These are phyloP conservation scores for Julus scandinavius DNA, from an alignment of 2,888 invertebrate genomes.

Conservation along the genomic window DNA sequence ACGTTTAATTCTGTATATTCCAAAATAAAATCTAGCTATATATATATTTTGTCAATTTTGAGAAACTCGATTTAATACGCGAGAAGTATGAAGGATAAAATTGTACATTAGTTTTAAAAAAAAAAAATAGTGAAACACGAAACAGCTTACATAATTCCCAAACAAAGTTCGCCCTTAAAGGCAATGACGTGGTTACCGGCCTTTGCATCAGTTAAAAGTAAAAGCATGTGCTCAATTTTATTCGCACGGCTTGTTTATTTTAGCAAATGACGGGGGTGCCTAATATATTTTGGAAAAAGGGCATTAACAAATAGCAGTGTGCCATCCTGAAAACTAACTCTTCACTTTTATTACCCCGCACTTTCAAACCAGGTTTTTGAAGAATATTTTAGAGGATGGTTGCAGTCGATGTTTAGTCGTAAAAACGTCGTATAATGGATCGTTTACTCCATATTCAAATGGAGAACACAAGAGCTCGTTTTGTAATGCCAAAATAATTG, in stretches of 20 bases:
- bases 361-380: neutral
- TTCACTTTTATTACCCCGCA: neutral
- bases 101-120: too few species aligned
- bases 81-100: too few species aligned
- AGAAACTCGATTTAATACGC: too few species aligned
- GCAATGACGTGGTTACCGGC: too few species aligned
- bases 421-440: neutral
- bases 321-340: neutral
- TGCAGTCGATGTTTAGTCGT: neutral
- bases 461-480: neutral
- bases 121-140: too few species aligned
- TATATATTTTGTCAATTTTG: too few species aligned
- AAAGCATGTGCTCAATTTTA: neutral
- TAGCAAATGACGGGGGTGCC: neutral
- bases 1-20: too few species aligned
- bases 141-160: too few species aligned
- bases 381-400: neutral
- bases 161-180: too few species aligned
- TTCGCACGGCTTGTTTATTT: neutral
- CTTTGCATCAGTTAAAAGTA: neutral
- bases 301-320: neutral
- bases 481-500: neutral
- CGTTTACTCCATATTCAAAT: neutral
- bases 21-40: too few species aligned
- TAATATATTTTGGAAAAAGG: too few species aligned